Percentiles rank a stretch among this genome's conserved stretches.
Evolutionary conservation across 2,888 invertebrate genomes (phyloP).

Genomic region (Scaptodrosophila latifasciaeformis): DNA sequence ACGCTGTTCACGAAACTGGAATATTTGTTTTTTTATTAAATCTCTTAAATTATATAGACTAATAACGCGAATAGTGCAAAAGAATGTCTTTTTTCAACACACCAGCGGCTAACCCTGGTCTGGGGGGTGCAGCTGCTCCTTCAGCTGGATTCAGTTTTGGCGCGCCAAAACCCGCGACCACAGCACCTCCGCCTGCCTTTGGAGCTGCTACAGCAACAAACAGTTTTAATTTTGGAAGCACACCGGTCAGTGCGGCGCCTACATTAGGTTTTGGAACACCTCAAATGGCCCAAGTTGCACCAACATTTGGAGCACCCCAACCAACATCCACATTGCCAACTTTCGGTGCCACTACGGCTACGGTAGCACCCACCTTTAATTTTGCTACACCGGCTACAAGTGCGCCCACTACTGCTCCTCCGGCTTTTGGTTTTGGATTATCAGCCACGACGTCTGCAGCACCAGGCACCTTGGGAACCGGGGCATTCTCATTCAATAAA

Average conservation of each 20-base stretch:
- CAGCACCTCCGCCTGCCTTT: conserved; percentile 36
- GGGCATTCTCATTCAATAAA: conserved; percentile 59
- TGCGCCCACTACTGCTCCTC: conserved; percentile 44
- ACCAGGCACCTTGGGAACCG: conserved; percentile 39
- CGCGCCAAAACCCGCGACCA: conserved; percentile 39
- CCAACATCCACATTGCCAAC: conserved; percentile 15
- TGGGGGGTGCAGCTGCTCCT: conserved; percentile 28
- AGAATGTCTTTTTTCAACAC: conserved; percentile 50
- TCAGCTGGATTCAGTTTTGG: conserved; percentile 52
- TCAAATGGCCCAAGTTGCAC: conserved; percentile 24
- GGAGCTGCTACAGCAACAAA: conserved; percentile 4
- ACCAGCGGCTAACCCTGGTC: conserved; percentile 35
- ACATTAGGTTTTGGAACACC: conserved; percentile 51
- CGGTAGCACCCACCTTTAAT: conserved; percentile 46
- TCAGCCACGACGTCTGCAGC: conserved; percentile 27
- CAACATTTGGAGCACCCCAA: conserved; percentile 29
- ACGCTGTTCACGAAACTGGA: no score
- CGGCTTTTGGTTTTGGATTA: conserved; percentile 46
- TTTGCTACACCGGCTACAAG: conserved; percentile 41
- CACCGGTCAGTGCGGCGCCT: conserved; percentile 24
- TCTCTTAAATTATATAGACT: no score
- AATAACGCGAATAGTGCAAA: no score
- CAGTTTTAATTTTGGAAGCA: neutral
- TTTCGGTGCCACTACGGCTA: conserved; percentile 27
- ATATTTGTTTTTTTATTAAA: no score